Evolutionary conservation across 2,888 invertebrate genomes (phyloP).

Genomic region (Syrphus vitripennis): DNA sequence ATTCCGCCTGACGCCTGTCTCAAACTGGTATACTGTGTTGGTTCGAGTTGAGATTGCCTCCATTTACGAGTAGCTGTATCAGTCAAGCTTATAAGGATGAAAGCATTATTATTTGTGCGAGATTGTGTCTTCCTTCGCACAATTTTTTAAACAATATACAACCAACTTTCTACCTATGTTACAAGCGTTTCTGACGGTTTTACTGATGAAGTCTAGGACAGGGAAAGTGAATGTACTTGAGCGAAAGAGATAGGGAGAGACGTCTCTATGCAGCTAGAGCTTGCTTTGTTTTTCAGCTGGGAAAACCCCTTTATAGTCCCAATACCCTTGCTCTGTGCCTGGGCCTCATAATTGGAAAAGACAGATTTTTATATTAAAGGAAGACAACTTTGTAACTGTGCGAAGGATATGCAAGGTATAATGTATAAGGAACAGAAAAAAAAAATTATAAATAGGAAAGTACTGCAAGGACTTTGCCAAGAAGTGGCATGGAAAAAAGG

Average conservation of each 20-base stretch:
- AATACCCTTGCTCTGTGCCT: not conserved
- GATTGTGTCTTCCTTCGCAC: slow-evolving; percentile 32
- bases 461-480: not conserved
- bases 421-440: not conserved
- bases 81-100: slow-evolving; percentile 57
- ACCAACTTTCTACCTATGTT: not conserved
- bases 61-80: not conserved
- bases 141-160: not conserved
- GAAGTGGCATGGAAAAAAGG: slow-evolving; percentile 23
- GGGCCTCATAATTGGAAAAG: slow-evolving; percentile 65
- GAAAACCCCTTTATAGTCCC: not conserved
- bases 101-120: slow-evolving; percentile 62
- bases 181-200: slow-evolving; percentile 8
- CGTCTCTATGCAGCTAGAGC: not conserved
- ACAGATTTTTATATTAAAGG: slow-evolving; percentile 60
- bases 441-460: not conserved
- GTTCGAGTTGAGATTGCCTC: not conserved
- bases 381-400: slow-evolving; percentile 29
- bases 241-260: not conserved
- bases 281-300: not conserved
- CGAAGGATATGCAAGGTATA: slow-evolving; percentile 3
- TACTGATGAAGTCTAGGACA: slow-evolving; percentile 40
- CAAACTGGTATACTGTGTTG: not conserved
- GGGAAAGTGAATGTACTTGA: slow-evolving; percentile 41
- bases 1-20: not conserved